These are phyloP conservation scores for Phrynocephalus forsythii DNA, from an alignment of 2,797 vertebrate species.

Conservation along the genomic window DNA sequence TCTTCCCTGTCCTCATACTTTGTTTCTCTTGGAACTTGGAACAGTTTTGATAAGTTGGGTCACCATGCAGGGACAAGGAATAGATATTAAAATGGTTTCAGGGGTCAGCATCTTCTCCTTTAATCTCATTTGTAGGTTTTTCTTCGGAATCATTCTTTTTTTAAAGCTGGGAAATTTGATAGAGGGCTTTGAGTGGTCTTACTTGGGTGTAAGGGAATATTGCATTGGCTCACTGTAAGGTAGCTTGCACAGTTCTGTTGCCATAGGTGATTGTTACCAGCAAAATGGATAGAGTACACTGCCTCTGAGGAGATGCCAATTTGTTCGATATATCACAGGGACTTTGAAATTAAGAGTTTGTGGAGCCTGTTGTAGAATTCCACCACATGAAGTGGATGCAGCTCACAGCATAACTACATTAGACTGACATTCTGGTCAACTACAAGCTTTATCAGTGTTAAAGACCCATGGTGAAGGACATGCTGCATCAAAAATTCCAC, in stretches of 20 bases:
- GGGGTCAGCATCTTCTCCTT: neutral
- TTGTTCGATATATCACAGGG: neutral
- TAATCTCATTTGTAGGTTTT: neutral
- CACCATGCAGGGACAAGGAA: neutral
- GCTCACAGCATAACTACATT: too few relatives aligned
- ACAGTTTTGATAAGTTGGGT: neutral
- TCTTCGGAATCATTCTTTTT: neutral
- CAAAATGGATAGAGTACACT: neutral
- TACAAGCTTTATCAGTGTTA: too few relatives aligned
- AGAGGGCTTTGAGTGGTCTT: neutral
- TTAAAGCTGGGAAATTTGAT: neutral
- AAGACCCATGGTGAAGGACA: too few relatives aligned
- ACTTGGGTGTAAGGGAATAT: neutral
- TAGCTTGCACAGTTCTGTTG: neutral
- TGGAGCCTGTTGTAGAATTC: too few relatives aligned
- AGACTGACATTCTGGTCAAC: too few relatives aligned
- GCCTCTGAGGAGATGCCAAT: neutral
- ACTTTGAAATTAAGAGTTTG: constrained; percentile 19
- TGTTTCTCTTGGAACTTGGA: neutral
- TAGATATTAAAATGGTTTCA: neutral
- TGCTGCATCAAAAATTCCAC: too few relatives aligned
- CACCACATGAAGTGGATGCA: too few relatives aligned
- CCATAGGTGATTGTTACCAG: neutral
- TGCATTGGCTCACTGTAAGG: neutral
- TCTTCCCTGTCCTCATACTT: neutral